A percentile compares a stretch with the other conserved stretches of the same genome.
Conservation (phyloP, 2,797 vertebrate genomes). For the Stomatorhinus walkeri region DNA sequence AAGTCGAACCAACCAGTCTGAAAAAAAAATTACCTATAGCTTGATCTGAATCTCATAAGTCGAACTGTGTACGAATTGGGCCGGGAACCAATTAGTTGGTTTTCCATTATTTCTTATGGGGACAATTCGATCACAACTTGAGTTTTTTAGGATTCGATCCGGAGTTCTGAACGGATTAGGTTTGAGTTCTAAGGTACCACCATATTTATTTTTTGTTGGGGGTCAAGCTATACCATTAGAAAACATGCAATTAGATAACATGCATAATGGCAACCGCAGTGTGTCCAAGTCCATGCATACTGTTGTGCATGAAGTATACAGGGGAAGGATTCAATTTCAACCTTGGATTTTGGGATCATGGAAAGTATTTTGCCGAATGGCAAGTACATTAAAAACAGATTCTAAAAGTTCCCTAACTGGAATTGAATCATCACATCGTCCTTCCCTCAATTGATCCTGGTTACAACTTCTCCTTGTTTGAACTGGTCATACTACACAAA, state of each 20-base stretch:
- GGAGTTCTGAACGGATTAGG: too few relatives aligned
- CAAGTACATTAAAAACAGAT: not conserved
- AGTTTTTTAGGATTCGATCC: too few relatives aligned
- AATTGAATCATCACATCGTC: not conserved
- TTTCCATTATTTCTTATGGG: too few relatives aligned
- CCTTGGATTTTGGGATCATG: not conserved
- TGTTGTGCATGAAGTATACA: not conserved
- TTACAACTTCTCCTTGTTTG: not conserved
- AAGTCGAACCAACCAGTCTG: too few relatives aligned
- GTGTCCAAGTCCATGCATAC: not conserved
- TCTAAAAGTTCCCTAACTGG: not conserved
- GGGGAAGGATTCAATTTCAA: not conserved
- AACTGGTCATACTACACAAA: not conserved
- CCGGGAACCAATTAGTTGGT: too few relatives aligned
- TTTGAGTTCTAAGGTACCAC: too few relatives aligned
- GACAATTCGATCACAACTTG: too few relatives aligned
- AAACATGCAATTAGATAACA: not conserved
- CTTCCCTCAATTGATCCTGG: not conserved
- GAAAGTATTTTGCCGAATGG: not conserved
- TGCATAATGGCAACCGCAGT: not conserved
- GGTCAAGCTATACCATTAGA: not conserved
- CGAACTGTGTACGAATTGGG: too few relatives aligned
- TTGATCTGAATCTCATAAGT: too few relatives aligned
- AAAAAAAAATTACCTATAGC: too few relatives aligned
- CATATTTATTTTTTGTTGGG: too few relatives aligned